Percentiles rank a stretch among this genome's conserved stretches.
These are phyloP conservation scores for Drosophila fulvimacula DNA, from an alignment of 2,888 invertebrate species.

Conservation along the genomic window DNA sequence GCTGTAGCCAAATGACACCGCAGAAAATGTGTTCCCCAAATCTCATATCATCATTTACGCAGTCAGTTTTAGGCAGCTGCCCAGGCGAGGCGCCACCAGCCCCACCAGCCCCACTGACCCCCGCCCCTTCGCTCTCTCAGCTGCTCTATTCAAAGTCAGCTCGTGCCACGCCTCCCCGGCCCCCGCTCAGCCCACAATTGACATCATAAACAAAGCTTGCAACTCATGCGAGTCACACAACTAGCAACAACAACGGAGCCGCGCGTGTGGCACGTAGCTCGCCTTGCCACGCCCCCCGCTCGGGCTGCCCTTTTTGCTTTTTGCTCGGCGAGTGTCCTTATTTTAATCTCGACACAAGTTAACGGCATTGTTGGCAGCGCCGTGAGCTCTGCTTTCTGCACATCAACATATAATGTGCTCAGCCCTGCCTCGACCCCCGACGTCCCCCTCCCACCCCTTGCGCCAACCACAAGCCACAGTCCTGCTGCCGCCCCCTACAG, in stretches of 20 bases:
- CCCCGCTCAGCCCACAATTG: constrained; percentile 11
- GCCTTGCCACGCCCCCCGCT: constrained; percentile 7
- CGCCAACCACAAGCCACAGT: constrained; percentile 1
- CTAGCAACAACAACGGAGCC: constrained; percentile 39
- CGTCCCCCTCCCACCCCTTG: not conserved
- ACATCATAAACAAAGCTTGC: constrained; percentile 73
- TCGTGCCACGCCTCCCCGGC: not conserved
- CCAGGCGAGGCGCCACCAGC: not conserved
- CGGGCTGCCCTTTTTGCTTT: constrained; percentile 25
- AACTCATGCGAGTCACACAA: constrained; percentile 69
- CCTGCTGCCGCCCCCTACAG: constrained; percentile 8
- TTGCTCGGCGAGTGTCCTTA: constrained; percentile 64
- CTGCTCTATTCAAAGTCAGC: constrained; percentile 2
- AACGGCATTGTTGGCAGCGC: constrained; percentile 76
- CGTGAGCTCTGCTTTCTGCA: constrained; percentile 61
- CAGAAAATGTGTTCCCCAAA: constrained; percentile 72
- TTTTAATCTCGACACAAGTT: constrained; percentile 80
- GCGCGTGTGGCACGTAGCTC: constrained; percentile 52
- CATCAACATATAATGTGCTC: constrained; percentile 55
- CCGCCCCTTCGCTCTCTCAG: no score
- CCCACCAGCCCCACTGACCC: no score
- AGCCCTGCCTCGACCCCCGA: not conserved
- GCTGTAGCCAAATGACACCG: constrained; percentile 69
- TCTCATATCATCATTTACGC: constrained; percentile 79
- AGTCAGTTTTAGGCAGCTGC: constrained; percentile 63